phyloP scores from a whole-genome alignment of 2,888 invertebrate genomes.

The Dynastes grantii region DNA sequence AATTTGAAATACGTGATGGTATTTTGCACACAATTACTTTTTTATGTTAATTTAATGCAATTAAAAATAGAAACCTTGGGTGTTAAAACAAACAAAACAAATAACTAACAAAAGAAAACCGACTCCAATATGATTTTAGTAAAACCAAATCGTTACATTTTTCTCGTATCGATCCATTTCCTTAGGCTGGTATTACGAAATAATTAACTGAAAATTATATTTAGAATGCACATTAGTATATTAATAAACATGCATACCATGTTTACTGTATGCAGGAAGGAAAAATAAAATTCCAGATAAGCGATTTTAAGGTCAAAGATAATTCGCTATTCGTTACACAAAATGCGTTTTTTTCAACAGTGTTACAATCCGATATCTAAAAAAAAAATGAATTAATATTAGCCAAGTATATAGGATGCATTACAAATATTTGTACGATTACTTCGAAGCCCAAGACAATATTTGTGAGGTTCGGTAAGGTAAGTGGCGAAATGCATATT shows the following conservation, averaged over 20 bases:
- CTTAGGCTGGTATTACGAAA: not conserved
- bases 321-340: constrained; percentile 15
- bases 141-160: no score
- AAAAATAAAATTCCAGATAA: constrained; percentile 27
- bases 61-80: no score
- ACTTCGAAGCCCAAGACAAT: not conserved
- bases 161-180: no score
- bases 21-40: not conserved
- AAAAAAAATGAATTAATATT: constrained; percentile 15
- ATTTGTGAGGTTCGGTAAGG: constrained; percentile 13
- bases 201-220: constrained; percentile 9
- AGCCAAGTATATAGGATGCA: not conserved
- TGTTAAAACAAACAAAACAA: no score
- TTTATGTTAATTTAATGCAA: no score
- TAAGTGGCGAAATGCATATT: constrained; percentile 25
- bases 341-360: not conserved
- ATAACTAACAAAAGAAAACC: no score
- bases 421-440: constrained; percentile 22
- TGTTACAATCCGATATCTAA: not conserved
- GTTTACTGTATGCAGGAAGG: constrained; percentile 28
- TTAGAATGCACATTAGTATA: not conserved
- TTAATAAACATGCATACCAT: constrained; percentile 10
- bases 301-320: constrained; percentile 33
- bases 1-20: not conserved
- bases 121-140: no score